phyloP scores from a whole-genome alignment of 2,888 invertebrate genomes.

The Spodoptera exigua region DNA sequence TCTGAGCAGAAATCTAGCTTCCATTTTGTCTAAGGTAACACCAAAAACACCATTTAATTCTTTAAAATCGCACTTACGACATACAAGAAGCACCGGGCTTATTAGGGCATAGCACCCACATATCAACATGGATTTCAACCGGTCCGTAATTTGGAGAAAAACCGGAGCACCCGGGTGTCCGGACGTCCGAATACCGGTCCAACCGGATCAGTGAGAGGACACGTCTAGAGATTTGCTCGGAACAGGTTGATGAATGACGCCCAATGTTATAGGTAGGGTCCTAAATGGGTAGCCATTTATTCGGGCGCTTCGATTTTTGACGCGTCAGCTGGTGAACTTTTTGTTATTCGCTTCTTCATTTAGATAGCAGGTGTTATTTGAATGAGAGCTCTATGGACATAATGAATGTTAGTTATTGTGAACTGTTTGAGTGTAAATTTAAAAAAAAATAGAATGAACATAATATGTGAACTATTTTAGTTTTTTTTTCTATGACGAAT shows the following conservation, averaged over 20 bases:
- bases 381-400: too few species aligned
- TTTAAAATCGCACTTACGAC: constrained; percentile 28
- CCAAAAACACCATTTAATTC: constrained; percentile 36
- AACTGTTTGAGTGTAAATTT: too few species aligned
- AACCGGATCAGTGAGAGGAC: constrained; percentile 58
- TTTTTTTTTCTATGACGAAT: too few species aligned
- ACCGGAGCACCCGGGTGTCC: constrained; percentile 21
- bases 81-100: constrained; percentile 47
- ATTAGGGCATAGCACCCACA: constrained; percentile 51
- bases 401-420: too few species aligned
- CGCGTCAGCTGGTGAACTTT: background rate
- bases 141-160: constrained; percentile 59
- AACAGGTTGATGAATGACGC: constrained; percentile 70
- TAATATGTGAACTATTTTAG: too few species aligned
- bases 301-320: constrained; percentile 14
- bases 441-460: too few species aligned
- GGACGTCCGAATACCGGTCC: constrained; percentile 40
- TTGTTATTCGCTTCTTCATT: too few species aligned
- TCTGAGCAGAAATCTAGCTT: background rate
- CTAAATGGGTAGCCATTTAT: constrained; percentile 11
- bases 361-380: too few species aligned
- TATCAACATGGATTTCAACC: constrained; percentile 58
- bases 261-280: constrained; percentile 35
- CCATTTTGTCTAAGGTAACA: constrained; percentile 16
- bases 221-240: constrained; percentile 63